A percentile compares a stretch with the other conserved stretches of the same genome.
These are phyloP conservation scores for Hyalella azteca DNA, from an alignment of 2,888 invertebrate species.

Conservation along the genomic window DNA sequence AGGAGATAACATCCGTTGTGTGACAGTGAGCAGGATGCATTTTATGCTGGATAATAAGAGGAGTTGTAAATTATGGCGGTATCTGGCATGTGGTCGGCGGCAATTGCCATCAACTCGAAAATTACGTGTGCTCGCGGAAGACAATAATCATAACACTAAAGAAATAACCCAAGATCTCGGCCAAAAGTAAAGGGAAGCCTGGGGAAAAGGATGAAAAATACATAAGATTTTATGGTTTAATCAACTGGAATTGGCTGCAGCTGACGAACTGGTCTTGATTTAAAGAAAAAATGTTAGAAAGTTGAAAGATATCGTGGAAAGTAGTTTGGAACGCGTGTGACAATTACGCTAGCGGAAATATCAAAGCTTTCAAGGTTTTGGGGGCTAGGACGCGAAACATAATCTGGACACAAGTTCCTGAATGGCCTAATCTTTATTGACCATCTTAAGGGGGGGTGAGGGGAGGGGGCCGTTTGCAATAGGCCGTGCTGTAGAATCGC, in stretches of 20 bases:
- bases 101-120: conserved; percentile 37
- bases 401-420: conserved; percentile 37
- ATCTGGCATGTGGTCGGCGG: conserved; percentile 35
- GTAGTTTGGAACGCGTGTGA: conserved; percentile 31
- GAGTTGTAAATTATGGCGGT: conserved; percentile 36
- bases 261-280: conserved; percentile 36
- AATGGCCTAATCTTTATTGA: conserved; percentile 36
- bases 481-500: conserved; percentile 33
- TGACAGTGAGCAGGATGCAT: conserved; percentile 37
- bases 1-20: conserved; percentile 37
- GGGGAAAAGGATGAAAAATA: conserved; percentile 35
- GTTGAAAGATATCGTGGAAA: conserved; percentile 22
- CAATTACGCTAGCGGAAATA: conserved; percentile 16
- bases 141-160: conserved; percentile 37
- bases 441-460: conserved; percentile 23
- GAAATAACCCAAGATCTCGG: conserved; percentile 37
- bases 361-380: conserved; percentile 32
- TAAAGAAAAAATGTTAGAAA: conserved; percentile 13
- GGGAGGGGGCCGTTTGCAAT: conserved; percentile 27
- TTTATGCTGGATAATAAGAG: conserved; percentile 37
- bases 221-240: conserved; percentile 37
- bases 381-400: conserved; percentile 28
- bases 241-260: conserved; percentile 36
- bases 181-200: conserved; percentile 35
- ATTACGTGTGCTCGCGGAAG: conserved; percentile 37